Percentiles rank a stretch among this genome's conserved stretches.
Evolutionary conservation across 2,797 vertebrate genomes (phyloP).

Genomic region (Alcedo atthis): DNA sequence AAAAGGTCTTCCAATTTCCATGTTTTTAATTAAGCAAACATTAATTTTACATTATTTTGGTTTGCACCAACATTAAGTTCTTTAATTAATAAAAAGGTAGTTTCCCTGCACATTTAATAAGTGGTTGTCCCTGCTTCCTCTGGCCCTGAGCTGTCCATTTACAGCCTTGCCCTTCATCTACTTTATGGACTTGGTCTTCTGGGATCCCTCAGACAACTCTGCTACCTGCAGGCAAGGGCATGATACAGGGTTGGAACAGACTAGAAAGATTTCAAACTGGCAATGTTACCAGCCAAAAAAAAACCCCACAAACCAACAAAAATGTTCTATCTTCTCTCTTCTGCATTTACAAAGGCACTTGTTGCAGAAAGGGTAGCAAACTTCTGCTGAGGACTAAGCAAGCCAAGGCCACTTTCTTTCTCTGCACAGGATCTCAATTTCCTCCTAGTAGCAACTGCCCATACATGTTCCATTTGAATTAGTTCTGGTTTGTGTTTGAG

Average conservation of each 20-base stretch:
- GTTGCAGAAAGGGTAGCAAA: background rate
- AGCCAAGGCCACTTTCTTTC: background rate
- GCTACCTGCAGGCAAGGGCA: background rate
- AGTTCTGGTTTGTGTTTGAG: background rate
- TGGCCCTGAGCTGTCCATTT: background rate
- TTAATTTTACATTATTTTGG: background rate
- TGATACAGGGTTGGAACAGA: background rate
- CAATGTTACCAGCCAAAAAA: background rate
- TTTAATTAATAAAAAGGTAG: background rate
- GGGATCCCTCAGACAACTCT: background rate
- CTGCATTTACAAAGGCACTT: background rate
- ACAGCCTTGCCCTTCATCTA: background rate
- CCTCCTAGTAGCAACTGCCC: background rate
- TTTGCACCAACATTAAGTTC: background rate
- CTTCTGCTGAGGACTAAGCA: background rate
- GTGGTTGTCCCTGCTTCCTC: background rate
- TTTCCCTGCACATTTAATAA: background rate
- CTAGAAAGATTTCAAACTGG: background rate
- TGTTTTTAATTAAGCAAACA: background rate
- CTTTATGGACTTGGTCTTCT: background rate
- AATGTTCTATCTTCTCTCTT: background rate
- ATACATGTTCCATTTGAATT: background rate
- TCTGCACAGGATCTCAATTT: background rate
- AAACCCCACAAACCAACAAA: background rate
- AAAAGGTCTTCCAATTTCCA: background rate